Evolutionary conservation across 2,113 vertebrate species (phyloP), one percentile per base, ranked within the genome.

Genomic region (Centropus bengalensis): DNA sequence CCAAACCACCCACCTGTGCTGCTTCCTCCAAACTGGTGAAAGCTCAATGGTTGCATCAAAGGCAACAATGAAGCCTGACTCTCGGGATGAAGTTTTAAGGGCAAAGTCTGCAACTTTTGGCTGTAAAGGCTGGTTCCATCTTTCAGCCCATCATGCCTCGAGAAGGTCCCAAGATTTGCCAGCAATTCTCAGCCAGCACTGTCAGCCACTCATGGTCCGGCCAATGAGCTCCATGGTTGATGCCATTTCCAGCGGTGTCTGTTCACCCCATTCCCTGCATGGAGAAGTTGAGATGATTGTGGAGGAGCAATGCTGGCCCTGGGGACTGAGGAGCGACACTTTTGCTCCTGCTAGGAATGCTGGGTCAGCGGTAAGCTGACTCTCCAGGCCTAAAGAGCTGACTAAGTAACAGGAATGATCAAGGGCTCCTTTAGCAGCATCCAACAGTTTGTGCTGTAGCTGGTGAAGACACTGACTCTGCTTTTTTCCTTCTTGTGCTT

Each of bases 401-500:
- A 95, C 86, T 88, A 88, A 97, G 94, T 90, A 93, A 94, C 89
- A 88, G 68, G 33, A 89, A 56, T 22, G 0, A 85, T 94, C 94
- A 73, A 77, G 89, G 82, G 62, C 85, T 96, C 69, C 87, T 71
- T 91, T 21, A 1, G 86, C 80, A 71, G 92, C 86, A 44, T 60
- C 88, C 88, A 40, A 38, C 14, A 11, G 62, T 82, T 87, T 4
- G 12, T 79, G 86, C 88, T 1, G 26, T 12, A 67, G 93, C 87
- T 0, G 10, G 2, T 27, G 77, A 79, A 95, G 94, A 86, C 92
- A 84, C 89, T 87, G 94, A 85, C 84, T 82, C 77, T 59, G 91
- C 84, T 82, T 68, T 58, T 92, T 91, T 91, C 96, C 64, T 96
- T 93, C 85, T 82, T 19, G 71, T 80, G 56, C 93, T 95, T 93